These are phyloP conservation scores for Drosophila maculinotata DNA, from an alignment of 2,888 invertebrate genomes.

Conservation along the genomic window DNA sequence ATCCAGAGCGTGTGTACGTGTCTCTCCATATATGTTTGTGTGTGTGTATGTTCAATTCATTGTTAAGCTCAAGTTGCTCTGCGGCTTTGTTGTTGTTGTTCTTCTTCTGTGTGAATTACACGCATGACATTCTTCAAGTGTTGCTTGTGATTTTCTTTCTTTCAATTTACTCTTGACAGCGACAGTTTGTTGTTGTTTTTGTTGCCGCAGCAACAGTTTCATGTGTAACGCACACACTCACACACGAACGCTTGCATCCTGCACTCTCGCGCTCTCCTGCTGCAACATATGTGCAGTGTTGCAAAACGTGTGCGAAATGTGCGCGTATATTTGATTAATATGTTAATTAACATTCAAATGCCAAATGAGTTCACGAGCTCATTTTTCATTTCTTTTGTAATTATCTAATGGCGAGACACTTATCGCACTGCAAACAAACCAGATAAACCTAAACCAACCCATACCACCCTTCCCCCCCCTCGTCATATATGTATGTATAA, in stretches of 20 bases:
- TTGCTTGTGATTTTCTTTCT: slow-evolving; percentile 31
- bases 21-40: slow-evolving; percentile 33
- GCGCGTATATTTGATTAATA: slow-evolving; percentile 44
- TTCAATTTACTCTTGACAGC: slow-evolving; percentile 37
- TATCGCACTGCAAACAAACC: slow-evolving; percentile 63
- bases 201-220: slow-evolving; percentile 40
- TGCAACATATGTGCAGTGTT: slow-evolving; percentile 54
- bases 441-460: slow-evolving; percentile 64
- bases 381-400: slow-evolving; percentile 42
- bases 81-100: slow-evolving; percentile 39
- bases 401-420: slow-evolving; percentile 56
- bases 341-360: slow-evolving; percentile 37
- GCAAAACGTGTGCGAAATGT: slow-evolving; percentile 42
- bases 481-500: slow-evolving; percentile 3
- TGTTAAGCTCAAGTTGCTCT: slow-evolving; percentile 51
- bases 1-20: slow-evolving; percentile 59
- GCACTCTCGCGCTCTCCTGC: slow-evolving; percentile 16
- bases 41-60: slow-evolving; percentile 55
- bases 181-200: slow-evolving; percentile 8
- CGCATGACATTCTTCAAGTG: slow-evolving; percentile 56
- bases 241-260: slow-evolving; percentile 33
- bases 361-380: slow-evolving; percentile 46
- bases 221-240: slow-evolving; percentile 14
- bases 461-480: too few species aligned
- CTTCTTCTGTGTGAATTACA: slow-evolving; percentile 44